Base-by-base conservation (phyloP, 1,140 invertebrate species). In the Brachionus plicatilis region DNA sequence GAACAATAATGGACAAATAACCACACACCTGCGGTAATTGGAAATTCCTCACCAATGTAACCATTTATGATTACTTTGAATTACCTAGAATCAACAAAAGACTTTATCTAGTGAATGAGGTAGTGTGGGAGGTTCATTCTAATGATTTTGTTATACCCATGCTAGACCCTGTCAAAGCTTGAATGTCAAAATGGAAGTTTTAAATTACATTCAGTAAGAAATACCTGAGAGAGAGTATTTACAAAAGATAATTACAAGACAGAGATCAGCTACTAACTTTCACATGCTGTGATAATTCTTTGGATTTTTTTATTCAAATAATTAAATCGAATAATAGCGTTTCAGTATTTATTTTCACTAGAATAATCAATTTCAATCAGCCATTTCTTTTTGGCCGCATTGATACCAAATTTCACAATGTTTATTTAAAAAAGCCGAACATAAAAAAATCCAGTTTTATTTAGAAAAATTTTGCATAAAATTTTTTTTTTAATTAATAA, bases 261-360 rank as follows among this genome's bases (percentile, higher is more conserved):
- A 37, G 29, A 33, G 65, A 68, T 68, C 65, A 68, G 65, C 65
- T 20, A 60, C 24, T 33, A 33, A 29, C 27, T 14, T 12, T 14
- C 8, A 33, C 68, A 72, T 72, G 68, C 68, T 72, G 68, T 17
- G 68, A 72, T 72, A 72, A 72, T 72, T 72, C 17, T 70, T 7
- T 2, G 37, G 27, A 37, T 29, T 72, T 37, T 41, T 12, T 8
- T 72, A 20, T 68, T 68, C 33, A 68, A n/a, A 24, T 72, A 72
- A 72, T 72, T 72, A 41, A 43, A 72, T 72, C 33, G 68, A 72
- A n/a, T 72, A 72, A 72, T 72, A 43, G 68, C 68, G 29, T 72
- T 72, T 72, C 37, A 41, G 24, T 1, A 14, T 14, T 68, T 68
- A 29, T 24, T 68, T 29, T 68, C 65, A 68, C 65, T 68, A 68